Percentiles rank a stretch among this genome's conserved stretches.
Evolutionary conservation across 2,797 vertebrate species (phyloP).

Genomic region (Psittacula echo): DNA sequence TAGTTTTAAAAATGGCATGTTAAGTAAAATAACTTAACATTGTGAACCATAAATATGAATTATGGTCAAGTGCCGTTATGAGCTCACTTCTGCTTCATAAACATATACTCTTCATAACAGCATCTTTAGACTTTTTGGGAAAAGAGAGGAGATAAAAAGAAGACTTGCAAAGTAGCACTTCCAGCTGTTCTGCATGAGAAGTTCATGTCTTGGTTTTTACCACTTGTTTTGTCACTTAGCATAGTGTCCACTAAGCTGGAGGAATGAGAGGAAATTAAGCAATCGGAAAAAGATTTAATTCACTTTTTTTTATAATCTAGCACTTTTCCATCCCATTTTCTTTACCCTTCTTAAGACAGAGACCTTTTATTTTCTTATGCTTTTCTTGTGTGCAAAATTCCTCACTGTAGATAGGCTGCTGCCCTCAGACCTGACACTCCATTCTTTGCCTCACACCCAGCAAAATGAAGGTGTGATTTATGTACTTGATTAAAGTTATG

Average conservation of each 20-base stretch:
- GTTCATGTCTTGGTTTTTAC: background rate
- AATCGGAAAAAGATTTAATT: background rate
- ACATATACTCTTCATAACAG: background rate
- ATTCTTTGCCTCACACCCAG: background rate
- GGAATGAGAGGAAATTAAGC: background rate
- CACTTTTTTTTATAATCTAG: background rate
- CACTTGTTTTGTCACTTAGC: background rate
- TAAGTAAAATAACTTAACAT: background rate
- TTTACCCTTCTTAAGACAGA: background rate
- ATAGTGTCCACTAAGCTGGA: background rate
- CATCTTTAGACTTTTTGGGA: background rate
- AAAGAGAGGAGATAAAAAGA: background rate
- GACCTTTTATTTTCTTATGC: background rate
- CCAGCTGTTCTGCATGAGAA: background rate
- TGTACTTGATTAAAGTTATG: background rate
- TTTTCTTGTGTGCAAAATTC: background rate
- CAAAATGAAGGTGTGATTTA: slow-evolving; percentile 9
- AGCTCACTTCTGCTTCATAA: background rate
- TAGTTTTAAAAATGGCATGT: background rate
- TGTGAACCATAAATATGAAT: slow-evolving; percentile 25
- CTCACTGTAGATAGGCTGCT: background rate
- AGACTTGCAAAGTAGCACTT: background rate
- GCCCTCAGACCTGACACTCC: background rate
- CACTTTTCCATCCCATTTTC: background rate
- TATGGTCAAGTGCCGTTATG: background rate